Conservation (phyloP, 1,140 invertebrate species). For the Caenorhabditis tropicalis region DNA sequence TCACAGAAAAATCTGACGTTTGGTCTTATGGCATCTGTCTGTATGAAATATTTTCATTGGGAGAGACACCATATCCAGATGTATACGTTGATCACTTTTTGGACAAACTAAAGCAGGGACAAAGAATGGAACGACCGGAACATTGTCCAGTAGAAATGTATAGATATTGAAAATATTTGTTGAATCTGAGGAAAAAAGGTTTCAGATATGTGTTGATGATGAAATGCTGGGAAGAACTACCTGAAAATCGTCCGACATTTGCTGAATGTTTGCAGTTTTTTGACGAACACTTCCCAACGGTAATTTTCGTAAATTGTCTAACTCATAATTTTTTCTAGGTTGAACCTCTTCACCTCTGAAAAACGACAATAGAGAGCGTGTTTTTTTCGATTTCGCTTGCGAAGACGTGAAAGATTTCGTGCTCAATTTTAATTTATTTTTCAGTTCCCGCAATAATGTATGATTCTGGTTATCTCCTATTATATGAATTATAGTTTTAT, state of each 20-base stretch:
- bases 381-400: too few relatives aligned
- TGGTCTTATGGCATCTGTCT: slow-evolving; percentile 56
- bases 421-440: too few relatives aligned
- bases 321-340: too few relatives aligned
- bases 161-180: background rate
- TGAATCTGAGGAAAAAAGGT: background rate
- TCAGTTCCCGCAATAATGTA: too few relatives aligned
- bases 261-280: background rate
- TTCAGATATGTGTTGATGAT: background rate
- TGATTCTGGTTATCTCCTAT: too few relatives aligned
- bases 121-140: slow-evolving; percentile 1
- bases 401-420: too few relatives aligned
- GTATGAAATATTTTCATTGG: slow-evolving; percentile 53
- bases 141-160: background rate
- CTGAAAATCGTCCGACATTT: background rate
- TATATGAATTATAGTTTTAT: too few relatives aligned
- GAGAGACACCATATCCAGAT: slow-evolving; percentile 47
- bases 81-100: slow-evolving; percentile 13
- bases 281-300: background rate
- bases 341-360: too few relatives aligned
- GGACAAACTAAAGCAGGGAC: slow-evolving; percentile 20
- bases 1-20: slow-evolving; percentile 49
- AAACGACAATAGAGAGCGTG: too few relatives aligned
- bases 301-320: too few relatives aligned
- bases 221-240: background rate